These are phyloP conservation scores for Eumeta japonica DNA, from an alignment of 1,140 invertebrate genomes.

Conservation along the genomic window DNA sequence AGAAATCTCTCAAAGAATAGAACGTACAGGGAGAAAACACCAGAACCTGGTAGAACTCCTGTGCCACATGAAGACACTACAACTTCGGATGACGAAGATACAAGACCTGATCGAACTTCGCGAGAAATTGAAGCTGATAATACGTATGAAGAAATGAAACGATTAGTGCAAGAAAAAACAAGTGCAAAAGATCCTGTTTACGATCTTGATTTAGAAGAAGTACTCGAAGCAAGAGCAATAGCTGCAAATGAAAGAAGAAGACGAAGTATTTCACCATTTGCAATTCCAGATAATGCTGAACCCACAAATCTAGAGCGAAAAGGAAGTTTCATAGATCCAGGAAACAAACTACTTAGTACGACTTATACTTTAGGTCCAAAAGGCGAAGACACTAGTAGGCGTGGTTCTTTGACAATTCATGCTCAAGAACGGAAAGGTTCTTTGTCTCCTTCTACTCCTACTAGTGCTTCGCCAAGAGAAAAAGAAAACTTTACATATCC, in stretches of 20 bases:
- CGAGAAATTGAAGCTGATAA: constrained; percentile 51
- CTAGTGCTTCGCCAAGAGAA: constrained; percentile 31
- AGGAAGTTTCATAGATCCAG: constrained; percentile 54
- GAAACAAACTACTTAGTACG: constrained; percentile 47
- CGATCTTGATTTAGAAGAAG: constrained; percentile 47
- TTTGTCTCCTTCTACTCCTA: constrained; percentile 31
- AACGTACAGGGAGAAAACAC: constrained; percentile 60
- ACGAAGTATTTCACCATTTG: constrained; percentile 55
- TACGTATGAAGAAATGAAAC: constrained; percentile 53
- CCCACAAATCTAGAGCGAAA: constrained; percentile 34
- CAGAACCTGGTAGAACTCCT: constrained; percentile 44
- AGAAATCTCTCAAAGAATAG: constrained; percentile 57
- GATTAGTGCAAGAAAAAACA: constrained; percentile 45
- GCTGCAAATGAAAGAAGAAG: constrained; percentile 47
- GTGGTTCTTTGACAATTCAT: constrained; percentile 28
- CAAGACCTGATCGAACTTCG: constrained; percentile 26
- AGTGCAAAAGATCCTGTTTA: constrained; percentile 47
- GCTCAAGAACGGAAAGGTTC: constrained; percentile 20
- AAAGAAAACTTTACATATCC: constrained; percentile 25
- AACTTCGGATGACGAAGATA: constrained; percentile 52
- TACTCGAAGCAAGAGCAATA: constrained; percentile 41
- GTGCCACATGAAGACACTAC: constrained; percentile 47
- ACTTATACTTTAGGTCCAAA: constrained; percentile 45
- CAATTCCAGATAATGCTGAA: constrained; percentile 43
- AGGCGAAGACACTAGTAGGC: constrained; percentile 35